Base-by-base conservation (phyloP, 2,888 invertebrate species). In the Agelastica alni region DNA sequence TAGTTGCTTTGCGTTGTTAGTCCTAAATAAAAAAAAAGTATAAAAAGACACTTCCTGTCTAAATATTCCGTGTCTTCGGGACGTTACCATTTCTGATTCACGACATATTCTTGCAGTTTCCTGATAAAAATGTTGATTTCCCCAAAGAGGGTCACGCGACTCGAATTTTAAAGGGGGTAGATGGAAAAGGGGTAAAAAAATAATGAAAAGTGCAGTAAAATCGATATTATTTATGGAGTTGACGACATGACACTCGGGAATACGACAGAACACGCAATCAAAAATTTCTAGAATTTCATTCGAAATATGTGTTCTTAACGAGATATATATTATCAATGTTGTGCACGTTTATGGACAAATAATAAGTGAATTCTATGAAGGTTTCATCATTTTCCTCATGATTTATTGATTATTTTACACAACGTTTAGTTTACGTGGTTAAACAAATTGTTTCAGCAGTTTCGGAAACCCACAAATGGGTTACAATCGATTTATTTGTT, bases 81-180 rank as follows among this genome's bases (percentile, higher is more conserved):
- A 61, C 65, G 64, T 67, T 64, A 66, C 59, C 60, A 64, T 57
- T 59, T 52, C 39, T 53, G 59, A 32, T 56, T 56, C 55, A 51
- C 55, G 53, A 53, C 56, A 56, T 59, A 59, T 51, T 55, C 51
- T 54, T 53, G 53, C 56, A 53, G 51, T 58, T 51, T 52, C 44
- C 43, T 43, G 52, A 56, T 56, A 59, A 61, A 56, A 53, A 45
- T 51, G 58, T 53, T 59, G 56, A 58, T 62, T 58, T 64, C 58
- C 57, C 56, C 52, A 53, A 58, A 51, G 58, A 51, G 42, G 52
- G 78, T 76, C 18, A 78, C 79, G 55, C 62, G 51, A 60, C 34
- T 17, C 26, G 41, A 13, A 31, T 37, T 30, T 36, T 13, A 14
- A 46, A 46, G 18, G 12, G 44, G 22, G 20, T 31, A 28, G n/a